Conservation (phyloP, 53 echinoderm and acorn worm species). For the Holothuria scabra region DNA sequence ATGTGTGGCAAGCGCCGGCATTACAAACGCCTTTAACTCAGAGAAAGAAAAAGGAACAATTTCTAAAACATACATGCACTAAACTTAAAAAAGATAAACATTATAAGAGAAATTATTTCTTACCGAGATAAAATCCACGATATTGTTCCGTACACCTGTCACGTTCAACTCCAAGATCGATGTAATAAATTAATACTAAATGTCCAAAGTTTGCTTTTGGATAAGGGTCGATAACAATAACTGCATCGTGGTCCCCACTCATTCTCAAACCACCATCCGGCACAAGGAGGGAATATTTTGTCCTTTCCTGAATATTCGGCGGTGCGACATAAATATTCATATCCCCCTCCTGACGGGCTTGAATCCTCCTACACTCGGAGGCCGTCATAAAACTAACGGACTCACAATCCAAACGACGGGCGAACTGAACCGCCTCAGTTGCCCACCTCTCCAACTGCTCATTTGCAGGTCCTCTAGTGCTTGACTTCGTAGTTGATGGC, state of each 20-base stretch:
- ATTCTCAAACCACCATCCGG: constrained; percentile 88
- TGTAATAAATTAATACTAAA: constrained; percentile 84
- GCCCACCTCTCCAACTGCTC: constrained; percentile 71
- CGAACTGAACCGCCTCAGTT: constrained; percentile 61
- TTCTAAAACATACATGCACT: too few relatives aligned
- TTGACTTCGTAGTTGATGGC: constrained; percentile 1
- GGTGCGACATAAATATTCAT: constrained; percentile 89
- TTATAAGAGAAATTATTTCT: constrained; percentile 41
- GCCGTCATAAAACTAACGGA: constrained; percentile 70
- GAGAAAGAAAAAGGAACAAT: too few relatives aligned
- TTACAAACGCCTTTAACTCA: too few relatives aligned
- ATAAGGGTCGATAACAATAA: constrained; percentile 83
- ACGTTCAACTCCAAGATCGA: constrained; percentile 71
- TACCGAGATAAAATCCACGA: constrained; percentile 76
- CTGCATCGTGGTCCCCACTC: constrained; percentile 85
- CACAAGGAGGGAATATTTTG: constrained; percentile 63
- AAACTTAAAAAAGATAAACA: background rate
- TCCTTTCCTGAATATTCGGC: constrained; percentile 53
- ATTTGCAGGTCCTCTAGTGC: background rate
- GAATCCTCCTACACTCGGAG: constrained; percentile 69
- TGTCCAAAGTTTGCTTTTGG: constrained; percentile 90
- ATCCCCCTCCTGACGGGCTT: constrained; percentile 51
- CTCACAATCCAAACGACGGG: constrained; percentile 76
- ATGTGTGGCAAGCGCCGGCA: too few relatives aligned
- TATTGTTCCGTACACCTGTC: constrained; percentile 68